phyloP scores from a whole-genome alignment of 2,797 vertebrate species.

The Phalloptychus januarius region DNA sequence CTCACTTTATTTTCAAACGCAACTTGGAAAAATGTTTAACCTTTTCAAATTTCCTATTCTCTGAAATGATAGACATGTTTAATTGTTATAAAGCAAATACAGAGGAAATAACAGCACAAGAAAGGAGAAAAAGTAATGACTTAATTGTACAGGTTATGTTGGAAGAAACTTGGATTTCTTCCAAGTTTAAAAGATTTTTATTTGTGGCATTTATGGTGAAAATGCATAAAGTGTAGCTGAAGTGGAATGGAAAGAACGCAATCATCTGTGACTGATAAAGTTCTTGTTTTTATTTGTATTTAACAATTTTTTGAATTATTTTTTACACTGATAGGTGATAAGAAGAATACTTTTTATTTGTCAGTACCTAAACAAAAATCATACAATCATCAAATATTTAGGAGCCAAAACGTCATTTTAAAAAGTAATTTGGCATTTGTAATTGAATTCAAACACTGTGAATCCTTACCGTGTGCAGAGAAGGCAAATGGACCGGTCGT shows the following conservation, averaged over 20 bases:
- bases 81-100: not conserved
- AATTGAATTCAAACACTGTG: not conserved
- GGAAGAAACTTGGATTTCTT: not conserved
- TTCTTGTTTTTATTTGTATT: not conserved
- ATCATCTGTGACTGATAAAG: too few relatives aligned
- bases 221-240: not conserved
- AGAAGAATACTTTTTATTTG: not conserved
- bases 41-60: not conserved
- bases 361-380: not conserved
- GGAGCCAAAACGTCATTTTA: not conserved
- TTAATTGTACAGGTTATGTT: not conserved
- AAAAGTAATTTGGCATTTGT: not conserved
- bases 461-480: slow-evolving; percentile 68
- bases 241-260: not conserved
- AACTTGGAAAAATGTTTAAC: not conserved
- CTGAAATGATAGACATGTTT: not conserved
- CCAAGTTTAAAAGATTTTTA: not conserved
- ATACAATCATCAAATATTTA: not conserved
- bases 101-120: not conserved
- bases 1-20: slow-evolving; percentile 9
- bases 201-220: not conserved
- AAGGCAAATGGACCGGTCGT: slow-evolving; percentile 45
- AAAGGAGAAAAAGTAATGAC: not conserved
- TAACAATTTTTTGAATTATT: not conserved
- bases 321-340: not conserved